phyloP scores from a whole-genome alignment of 2,888 invertebrate species.

The Nephrotoma guestfalica region DNA sequence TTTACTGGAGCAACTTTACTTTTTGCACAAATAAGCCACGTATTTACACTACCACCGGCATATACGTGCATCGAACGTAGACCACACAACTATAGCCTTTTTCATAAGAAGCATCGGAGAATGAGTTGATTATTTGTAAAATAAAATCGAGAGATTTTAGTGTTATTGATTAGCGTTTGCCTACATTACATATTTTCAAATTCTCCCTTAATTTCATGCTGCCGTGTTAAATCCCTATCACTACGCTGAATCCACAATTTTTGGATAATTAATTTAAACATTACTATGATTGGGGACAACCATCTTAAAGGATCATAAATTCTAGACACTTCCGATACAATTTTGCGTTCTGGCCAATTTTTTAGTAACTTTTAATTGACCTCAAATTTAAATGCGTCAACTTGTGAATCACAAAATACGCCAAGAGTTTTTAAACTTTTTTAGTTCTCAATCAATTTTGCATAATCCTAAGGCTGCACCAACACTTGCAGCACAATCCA shows the following conservation, averaged over 20 bases:
- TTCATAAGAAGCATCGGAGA: neutral
- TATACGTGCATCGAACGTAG: neutral
- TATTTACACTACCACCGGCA: neutral
- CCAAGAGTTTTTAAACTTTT: neutral
- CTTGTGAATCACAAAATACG: neutral
- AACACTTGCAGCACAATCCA: no score
- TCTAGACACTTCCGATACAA: neutral
- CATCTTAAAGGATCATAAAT: neutral
- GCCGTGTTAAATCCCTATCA: neutral
- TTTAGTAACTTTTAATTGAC: neutral
- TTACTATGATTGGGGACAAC: neutral
- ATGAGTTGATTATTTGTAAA: neutral
- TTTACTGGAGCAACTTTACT: slow-evolving; percentile 4
- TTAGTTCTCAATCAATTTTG: neutral
- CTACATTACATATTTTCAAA: no score
- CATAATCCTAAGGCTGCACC: no score
- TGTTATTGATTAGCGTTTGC: no score
- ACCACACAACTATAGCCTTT: neutral
- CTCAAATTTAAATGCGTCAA: neutral
- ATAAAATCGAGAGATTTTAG: no score
- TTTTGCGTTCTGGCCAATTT: neutral
- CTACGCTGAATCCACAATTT: neutral
- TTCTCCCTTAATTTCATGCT: no score
- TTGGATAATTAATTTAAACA: neutral
- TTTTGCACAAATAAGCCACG: neutral